Percentiles rank a stretch among this genome's conserved stretches.
Evolutionary conservation across 2,113 vertebrate species (phyloP).

Genomic region (Misgurnus anguillicaudatus): DNA sequence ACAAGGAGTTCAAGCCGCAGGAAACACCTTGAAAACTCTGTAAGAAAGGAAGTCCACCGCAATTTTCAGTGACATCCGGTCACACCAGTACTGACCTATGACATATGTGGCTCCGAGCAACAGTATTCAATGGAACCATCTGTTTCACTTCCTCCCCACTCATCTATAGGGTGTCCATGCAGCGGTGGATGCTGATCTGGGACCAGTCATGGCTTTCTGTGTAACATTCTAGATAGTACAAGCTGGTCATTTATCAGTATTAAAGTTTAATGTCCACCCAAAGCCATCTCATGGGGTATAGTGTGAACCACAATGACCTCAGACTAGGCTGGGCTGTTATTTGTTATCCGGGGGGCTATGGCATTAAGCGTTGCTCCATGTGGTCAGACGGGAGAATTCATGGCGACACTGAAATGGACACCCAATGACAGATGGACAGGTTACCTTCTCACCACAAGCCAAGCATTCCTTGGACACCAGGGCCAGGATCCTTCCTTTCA

Average conservation of each 20-base stretch:
- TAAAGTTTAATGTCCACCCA: slow-evolving; percentile 27
- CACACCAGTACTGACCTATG: slow-evolving; percentile 18
- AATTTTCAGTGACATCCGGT: neutral
- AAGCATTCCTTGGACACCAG: slow-evolving; percentile 61
- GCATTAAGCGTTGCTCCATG: slow-evolving; percentile 44
- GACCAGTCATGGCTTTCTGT: neutral
- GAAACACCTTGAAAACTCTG: slow-evolving; percentile 11
- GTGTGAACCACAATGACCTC: neutral
- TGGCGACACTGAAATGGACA: slow-evolving; percentile 62
- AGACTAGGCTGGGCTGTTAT: slow-evolving; percentile 3
- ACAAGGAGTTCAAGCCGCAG: neutral
- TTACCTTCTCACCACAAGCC: slow-evolving; percentile 61
- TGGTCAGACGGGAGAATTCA: slow-evolving; percentile 52
- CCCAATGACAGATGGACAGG: slow-evolving; percentile 62
- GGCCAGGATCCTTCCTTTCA: slow-evolving; percentile 60
- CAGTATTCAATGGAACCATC: neutral
- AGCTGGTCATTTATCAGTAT: slow-evolving; percentile 38
- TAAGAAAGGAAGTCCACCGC: neutral
- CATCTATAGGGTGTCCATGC: neutral
- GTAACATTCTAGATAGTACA: neutral
- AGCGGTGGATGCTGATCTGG: slow-evolving; percentile 8
- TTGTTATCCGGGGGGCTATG: neutral
- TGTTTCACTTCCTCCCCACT: neutral
- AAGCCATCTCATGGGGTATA: neutral
- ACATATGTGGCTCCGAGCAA: slow-evolving; percentile 7